Base-by-base conservation (phyloP, 2,113 vertebrate genomes). In the Thryonomys swinderianus region DNA sequence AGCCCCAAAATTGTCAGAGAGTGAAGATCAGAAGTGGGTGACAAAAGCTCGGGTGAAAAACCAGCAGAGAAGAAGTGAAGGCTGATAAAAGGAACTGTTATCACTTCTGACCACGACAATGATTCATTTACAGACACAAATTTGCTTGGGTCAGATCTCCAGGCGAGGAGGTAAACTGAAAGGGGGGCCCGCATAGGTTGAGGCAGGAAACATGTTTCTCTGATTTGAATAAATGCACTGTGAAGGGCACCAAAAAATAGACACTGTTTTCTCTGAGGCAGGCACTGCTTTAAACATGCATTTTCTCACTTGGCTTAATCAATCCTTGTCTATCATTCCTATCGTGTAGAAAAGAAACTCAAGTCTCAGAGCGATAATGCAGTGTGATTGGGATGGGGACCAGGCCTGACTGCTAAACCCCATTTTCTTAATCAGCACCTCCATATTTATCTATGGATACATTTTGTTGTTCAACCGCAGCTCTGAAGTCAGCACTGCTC, bases 121-220 rank as follows among this genome's bases (percentile, higher is more conserved):
- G 51, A 67, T 87, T 84, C 67, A 84, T 53, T 92, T 86, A 73
- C 1, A 80, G 92, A 91, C 5, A 57, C 7, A 1, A 37, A 90
- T 80, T 89, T 90, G 67, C 88, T 93, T 87, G 87, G 37, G 48
- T n/a, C 25, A 74, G n/a, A 89, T 18, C 93, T 96, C 83, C 48
- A 71, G 40, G 84, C 78, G 51, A 94, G n/a, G 66, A 23, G 67
- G 61, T 27, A 53, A 66, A 37, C 8, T 23, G 48, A 64, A 23
- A 78, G 87, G 67, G 69, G 53, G 7, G 69, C 81, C 69, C 71
- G 84, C 17, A 13, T 1, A 78, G 64, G 34, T 13, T 85, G 62
- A 12, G 76, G 85, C 78, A 91, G 61, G 45, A 91, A 81, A 23
- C 20, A 74, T 4, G 4, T 48, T 80, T 62, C 18, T 67, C 64